These are phyloP conservation scores for Platysteira castanea DNA, from an alignment of 2,113 vertebrate species.

Conservation along the genomic window DNA sequence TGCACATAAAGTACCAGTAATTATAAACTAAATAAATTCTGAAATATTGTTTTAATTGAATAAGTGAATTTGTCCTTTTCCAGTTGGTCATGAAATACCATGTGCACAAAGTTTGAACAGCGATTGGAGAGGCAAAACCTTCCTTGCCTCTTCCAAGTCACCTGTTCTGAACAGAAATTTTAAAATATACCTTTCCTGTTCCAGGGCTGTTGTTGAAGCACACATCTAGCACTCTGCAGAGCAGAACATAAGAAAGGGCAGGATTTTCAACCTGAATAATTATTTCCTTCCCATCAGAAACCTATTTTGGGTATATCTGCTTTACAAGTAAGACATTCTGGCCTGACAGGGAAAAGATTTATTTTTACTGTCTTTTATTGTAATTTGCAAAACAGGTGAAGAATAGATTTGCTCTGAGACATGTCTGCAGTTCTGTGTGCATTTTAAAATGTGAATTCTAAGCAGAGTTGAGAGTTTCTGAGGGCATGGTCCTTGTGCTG, in stretches of 20 bases:
- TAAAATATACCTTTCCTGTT: neutral
- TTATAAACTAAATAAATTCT: neutral
- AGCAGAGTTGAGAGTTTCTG: neutral
- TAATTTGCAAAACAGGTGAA: neutral
- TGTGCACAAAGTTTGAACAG: fast-evolving
- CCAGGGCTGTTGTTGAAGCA: neutral
- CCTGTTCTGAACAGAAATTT: neutral
- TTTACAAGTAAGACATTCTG: neutral
- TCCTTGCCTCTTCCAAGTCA: neutral
- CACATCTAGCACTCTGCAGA: neutral
- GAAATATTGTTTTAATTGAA: neutral
- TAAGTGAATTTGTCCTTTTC: neutral
- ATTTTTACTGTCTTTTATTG: neutral
- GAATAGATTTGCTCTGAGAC: neutral
- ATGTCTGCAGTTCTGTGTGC: neutral
- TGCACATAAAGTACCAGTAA: neutral
- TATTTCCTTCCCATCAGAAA: neutral
- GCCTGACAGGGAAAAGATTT: neutral
- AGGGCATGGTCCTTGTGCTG: neutral
- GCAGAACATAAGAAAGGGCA: neutral
- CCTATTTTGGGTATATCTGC: neutral
- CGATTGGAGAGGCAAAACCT: neutral
- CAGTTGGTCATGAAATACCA: neutral
- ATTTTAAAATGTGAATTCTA: neutral
- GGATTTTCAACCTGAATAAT: neutral